phyloP scores from a whole-genome alignment of 2,113 vertebrate species.

The Cyanistes caeruleus region DNA sequence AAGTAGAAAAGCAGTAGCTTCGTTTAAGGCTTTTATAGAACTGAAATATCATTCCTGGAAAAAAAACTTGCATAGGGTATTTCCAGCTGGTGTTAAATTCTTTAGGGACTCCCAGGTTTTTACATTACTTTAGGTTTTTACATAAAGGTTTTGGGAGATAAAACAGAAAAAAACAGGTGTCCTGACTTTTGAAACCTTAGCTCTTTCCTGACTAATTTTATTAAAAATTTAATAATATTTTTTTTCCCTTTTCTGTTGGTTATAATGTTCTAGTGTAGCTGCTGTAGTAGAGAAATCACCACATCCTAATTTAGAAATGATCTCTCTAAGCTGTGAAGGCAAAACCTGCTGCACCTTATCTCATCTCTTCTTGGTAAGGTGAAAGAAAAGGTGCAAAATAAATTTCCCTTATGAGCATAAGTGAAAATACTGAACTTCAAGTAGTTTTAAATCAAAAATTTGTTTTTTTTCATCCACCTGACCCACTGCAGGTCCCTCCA shows the following conservation, averaged over 20 bases:
- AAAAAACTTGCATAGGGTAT: background rate
- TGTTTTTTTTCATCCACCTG: background rate
- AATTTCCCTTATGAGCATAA: background rate
- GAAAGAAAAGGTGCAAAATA: background rate
- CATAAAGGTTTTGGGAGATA: background rate
- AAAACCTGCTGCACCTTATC: background rate
- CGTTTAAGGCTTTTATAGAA: background rate
- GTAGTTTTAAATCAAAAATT: background rate
- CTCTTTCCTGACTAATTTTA: background rate
- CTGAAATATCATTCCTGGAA: accelerated
- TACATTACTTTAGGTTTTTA: background rate
- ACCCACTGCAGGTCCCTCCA: background rate
- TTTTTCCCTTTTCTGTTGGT: background rate
- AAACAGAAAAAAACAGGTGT: background rate
- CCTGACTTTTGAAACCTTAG: background rate
- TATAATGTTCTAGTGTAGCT: background rate
- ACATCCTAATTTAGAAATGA: background rate
- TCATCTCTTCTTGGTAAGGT: background rate
- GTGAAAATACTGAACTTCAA: background rate
- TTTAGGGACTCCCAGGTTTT: background rate
- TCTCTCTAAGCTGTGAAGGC: background rate
- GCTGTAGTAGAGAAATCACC: background rate
- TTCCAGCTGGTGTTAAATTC: background rate
- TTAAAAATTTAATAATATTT: background rate
- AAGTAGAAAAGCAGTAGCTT: accelerated